Evolutionary conservation across 2,797 vertebrate genomes (phyloP).

Genomic region (Crypturellus tataupa): DNA sequence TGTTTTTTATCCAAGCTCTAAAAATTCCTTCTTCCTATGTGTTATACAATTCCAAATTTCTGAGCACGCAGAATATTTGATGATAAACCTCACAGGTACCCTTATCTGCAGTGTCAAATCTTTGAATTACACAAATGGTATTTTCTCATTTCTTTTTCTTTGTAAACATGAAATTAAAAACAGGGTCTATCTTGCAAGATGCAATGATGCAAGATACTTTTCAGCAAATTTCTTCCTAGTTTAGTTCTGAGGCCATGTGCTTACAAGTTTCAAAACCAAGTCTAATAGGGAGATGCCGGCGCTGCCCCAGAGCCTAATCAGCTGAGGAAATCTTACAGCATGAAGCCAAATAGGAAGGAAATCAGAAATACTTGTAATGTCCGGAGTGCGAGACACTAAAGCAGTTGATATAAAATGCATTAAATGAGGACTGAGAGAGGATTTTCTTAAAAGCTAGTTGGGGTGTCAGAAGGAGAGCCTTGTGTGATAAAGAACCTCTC

Average conservation of each 20-base stretch:
- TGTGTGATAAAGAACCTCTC: not conserved
- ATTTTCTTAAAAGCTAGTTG: not conserved
- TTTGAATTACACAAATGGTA: not conserved
- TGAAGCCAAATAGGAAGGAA: not conserved
- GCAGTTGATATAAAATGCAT: constrained; percentile 28
- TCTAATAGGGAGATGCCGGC: not conserved
- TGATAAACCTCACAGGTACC: not conserved
- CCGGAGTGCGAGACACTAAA: not conserved
- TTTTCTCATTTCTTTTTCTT: not conserved
- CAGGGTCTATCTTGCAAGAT: not conserved
- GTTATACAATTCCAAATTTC: not conserved
- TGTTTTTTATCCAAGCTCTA: not conserved
- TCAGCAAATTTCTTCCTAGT: not conserved
- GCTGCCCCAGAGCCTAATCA: not conserved
- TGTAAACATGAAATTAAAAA: not conserved
- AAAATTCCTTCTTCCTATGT: not conserved
- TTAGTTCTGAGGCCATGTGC: not conserved
- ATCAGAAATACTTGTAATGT: not conserved
- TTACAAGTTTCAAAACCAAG: not conserved
- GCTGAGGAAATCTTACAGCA: not conserved
- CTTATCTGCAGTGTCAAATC: not conserved
- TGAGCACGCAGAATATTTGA: not conserved
- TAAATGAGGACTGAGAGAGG: not conserved
- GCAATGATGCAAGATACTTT: not conserved
- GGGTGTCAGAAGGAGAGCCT: not conserved